A percentile compares a stretch with the other conserved stretches of the same genome.
phyloP scores from a whole-genome alignment of 2,113 vertebrate genomes.

The Hippocampus barbouri region DNA sequence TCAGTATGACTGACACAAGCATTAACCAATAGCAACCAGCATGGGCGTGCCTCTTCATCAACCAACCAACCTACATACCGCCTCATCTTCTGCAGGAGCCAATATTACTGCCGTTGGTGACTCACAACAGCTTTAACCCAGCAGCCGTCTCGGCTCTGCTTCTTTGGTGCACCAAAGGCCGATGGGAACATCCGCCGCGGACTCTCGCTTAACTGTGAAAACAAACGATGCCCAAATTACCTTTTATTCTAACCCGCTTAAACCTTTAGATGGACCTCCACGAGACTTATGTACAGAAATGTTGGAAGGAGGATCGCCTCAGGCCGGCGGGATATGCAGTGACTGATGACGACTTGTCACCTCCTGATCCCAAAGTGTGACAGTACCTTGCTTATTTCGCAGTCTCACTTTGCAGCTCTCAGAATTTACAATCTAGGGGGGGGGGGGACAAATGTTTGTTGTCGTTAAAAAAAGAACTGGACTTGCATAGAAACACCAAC shows the following conservation, averaged over 20 bases:
- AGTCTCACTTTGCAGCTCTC: constrained; percentile 45
- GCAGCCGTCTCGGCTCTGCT: constrained; percentile 47
- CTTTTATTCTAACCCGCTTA: neutral
- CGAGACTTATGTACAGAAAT: constrained; percentile 35
- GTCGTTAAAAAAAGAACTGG: neutral
- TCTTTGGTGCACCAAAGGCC: constrained; percentile 48
- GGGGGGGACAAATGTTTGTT: constrained; percentile 13
- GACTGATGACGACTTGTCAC: constrained; percentile 37
- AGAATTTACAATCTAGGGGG: constrained; percentile 19
- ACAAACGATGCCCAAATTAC: constrained; percentile 13
- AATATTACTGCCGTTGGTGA: constrained; percentile 46
- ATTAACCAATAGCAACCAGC: constrained; percentile 43
- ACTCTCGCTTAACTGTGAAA: constrained; percentile 36
- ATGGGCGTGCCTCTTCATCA: constrained; percentile 51
- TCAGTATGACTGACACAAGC: constrained; percentile 48
- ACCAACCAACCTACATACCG: constrained; percentile 41
- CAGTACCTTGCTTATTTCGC: constrained; percentile 33
- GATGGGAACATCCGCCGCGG: constrained; percentile 43
- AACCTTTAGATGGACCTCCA: constrained; percentile 20
- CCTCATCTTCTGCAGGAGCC: constrained; percentile 50
- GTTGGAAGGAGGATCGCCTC: constrained; percentile 23
- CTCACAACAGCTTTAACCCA: constrained; percentile 67
- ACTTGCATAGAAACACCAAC: constrained; percentile 14
- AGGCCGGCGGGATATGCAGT: constrained; percentile 28
- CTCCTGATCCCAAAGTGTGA: constrained; percentile 58